phyloP scores from a whole-genome alignment of 2,113 vertebrate species.

The Nycticebus coucang region DNA sequence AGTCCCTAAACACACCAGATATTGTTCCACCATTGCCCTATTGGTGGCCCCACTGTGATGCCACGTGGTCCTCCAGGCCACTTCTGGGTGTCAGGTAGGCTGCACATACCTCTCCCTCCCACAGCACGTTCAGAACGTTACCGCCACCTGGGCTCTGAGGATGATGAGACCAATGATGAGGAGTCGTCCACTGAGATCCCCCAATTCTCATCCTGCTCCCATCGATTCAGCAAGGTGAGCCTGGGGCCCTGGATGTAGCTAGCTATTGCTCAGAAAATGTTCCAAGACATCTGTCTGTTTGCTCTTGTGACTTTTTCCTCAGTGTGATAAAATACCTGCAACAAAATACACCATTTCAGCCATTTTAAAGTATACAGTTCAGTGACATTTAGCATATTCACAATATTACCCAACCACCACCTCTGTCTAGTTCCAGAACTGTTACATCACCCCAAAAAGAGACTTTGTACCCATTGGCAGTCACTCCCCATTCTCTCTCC shows the following conservation, averaged over 20 bases:
- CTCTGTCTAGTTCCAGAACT: background rate
- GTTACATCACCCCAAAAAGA: background rate
- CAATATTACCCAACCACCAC: too few relatives aligned
- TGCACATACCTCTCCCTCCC: background rate
- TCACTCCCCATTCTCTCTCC: accelerated
- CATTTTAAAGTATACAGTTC: background rate
- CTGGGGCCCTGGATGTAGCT: accelerated
- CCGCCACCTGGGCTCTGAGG: slow-evolving; percentile 94
- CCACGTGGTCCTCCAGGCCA: background rate
- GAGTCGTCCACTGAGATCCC: slow-evolving; percentile 96
- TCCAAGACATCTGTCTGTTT: background rate
- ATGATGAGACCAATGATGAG: slow-evolving; percentile 95
- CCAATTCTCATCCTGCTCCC: slow-evolving; percentile 97
- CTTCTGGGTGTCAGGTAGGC: background rate
- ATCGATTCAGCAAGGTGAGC: slow-evolving; percentile 97
- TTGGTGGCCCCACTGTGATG: accelerated
- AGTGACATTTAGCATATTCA: background rate
- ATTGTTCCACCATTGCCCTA: background rate
- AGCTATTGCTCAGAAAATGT: background rate
- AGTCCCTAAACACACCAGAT: background rate
- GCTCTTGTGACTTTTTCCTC: background rate
- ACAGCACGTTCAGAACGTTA: slow-evolving; percentile 96
- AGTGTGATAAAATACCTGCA: too few relatives aligned
- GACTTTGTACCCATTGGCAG: background rate
- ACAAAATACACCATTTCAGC: too few relatives aligned